Conservation (phyloP, 2,113 vertebrate genomes). For the Ailurus styani region DNA sequence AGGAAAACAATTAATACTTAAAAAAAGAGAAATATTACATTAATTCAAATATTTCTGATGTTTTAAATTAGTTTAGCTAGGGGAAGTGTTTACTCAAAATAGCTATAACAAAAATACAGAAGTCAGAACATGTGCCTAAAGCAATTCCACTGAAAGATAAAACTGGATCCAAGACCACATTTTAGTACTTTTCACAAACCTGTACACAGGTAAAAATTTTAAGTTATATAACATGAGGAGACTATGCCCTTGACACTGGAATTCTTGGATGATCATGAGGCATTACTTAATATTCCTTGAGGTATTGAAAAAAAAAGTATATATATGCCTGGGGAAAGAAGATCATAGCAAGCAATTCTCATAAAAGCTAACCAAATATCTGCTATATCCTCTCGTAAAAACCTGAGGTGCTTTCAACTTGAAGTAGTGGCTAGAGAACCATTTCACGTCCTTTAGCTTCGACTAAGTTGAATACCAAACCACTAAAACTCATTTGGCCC, state of each 20-base stretch:
- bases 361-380: conserved; percentile 17
- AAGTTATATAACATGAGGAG: neutral
- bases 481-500: conserved; percentile 21
- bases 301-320: neutral
- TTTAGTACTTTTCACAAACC: conserved; percentile 57
- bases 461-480: conserved; percentile 22
- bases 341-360: neutral
- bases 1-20: conserved; percentile 45
- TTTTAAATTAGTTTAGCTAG: conserved; percentile 51
- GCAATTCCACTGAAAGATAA: conserved; percentile 75
- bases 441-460: conserved; percentile 4
- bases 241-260: neutral
- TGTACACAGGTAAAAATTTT: conserved; percentile 70
- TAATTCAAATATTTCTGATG: neutral
- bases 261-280: neutral
- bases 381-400: conserved; percentile 22
- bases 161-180: conserved; percentile 67
- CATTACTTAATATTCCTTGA: neutral
- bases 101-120: conserved; percentile 69
- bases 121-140: conserved; percentile 69
- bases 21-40: conserved; percentile 34
- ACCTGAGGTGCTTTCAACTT: neutral
- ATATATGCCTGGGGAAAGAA: neutral
- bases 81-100: conserved; percentile 60
- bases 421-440: conserved; percentile 1